Evolutionary conservation across 2,797 vertebrate species (phyloP).

Genomic region (Hippocampus kuda): DNA sequence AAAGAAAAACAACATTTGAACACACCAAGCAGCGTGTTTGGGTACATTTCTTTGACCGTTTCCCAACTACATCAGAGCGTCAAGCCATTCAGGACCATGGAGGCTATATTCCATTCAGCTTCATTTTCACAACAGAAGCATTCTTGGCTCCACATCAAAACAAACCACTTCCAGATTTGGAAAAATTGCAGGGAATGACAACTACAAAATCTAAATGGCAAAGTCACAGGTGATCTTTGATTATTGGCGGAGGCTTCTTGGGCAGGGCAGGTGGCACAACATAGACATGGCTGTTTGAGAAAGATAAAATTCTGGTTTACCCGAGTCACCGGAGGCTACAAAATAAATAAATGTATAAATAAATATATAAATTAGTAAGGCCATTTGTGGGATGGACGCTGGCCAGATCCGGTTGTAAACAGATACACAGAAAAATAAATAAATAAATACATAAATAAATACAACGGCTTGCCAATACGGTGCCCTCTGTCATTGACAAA

Average conservation of each 20-base stretch:
- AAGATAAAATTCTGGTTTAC: constrained; percentile 68
- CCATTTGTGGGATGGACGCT: constrained; percentile 57
- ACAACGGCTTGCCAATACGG: constrained; percentile 53
- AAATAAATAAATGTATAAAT: constrained; percentile 33
- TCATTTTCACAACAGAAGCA: no score
- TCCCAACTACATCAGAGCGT: no score
- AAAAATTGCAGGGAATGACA: neutral
- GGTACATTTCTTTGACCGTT: no score
- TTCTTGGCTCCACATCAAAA: no score
- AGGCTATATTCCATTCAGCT: no score
- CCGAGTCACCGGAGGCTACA: constrained; percentile 55
- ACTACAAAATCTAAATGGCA: neutral
- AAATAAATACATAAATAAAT: constrained; percentile 40
- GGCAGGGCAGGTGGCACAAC: neutral
- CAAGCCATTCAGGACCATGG: no score
- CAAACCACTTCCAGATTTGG: no score
- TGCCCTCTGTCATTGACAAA: constrained; percentile 24
- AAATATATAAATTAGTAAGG: constrained; percentile 46
- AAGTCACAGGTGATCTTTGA: neutral
- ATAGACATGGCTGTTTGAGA: constrained; percentile 48
- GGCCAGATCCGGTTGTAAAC: constrained; percentile 53
- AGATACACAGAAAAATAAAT: constrained; percentile 32
- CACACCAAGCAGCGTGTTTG: no score
- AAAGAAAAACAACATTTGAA: no score
- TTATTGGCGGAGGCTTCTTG: neutral